Conservation (phyloP, 2,113 vertebrate species). For the human region GRCh38 chr3:135989501-135990000, state of each 20-base stretch:
- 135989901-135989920: neutral
- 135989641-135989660: slow-evolving; percentile 6
- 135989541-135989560: slow-evolving; percentile 72
- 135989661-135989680: slow-evolving; percentile 44
- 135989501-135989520: slow-evolving; percentile 35
- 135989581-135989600: slow-evolving; percentile 55
- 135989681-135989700: slow-evolving; percentile 20
- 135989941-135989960: slow-evolving; percentile 21
- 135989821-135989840: neutral
- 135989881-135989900: slow-evolving; percentile 9
- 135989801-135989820: slow-evolving; percentile 1
- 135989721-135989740: neutral
- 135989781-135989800: neutral
- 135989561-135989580: slow-evolving; percentile 73
- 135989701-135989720: neutral
- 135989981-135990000: neutral
- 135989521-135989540: slow-evolving; percentile 71
- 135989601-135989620: slow-evolving; percentile 43
- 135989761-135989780: neutral
- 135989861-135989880: slow-evolving; percentile 19
- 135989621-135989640: slow-evolving; percentile 45
- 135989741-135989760: slow-evolving; percentile 29
- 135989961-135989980: neutral
- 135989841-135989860: slow-evolving; percentile 9
- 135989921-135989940: slow-evolving; percentile 20